Base-by-base conservation (phyloP, 2,888 invertebrate species). In the Mesorhabditis belari region DNA sequence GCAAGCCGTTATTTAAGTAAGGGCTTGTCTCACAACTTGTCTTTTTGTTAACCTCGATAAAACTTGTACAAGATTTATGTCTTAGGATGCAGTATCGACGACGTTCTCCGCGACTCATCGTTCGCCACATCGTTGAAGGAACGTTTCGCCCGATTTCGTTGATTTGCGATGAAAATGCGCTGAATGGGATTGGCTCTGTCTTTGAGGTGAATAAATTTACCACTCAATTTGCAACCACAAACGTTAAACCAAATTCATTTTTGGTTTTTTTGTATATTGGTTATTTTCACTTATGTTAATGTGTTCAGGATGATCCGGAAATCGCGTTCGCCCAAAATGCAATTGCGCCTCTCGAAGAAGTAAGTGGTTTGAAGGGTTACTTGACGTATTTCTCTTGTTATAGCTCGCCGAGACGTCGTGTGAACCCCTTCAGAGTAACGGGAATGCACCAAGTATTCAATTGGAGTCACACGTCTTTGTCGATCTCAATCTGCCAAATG, bases 81-180 rank as follows among this genome's bases (percentile, higher is more conserved):
- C 58, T 57, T 62, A 66, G 66, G 17, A 65, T 71, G 62, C 66
- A 71, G 55, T 80, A 80, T 61, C 73, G 76, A 57, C 74, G 80
- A 26, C 63, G 67, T 24, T 74, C 78, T 5, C 75, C 78, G 5
- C 60, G 68, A 57, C 57, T 76, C 27, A 65, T 69, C 9, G 71
- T 75, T 2, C 66, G 68, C 12, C 80, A 80, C 58, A 66, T 69
- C 5, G 61, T 80, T 23, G 71, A 76, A 44, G 74, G 77, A 23
- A 62, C 66, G 5, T 64, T 79, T 17, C 60, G 75, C 23, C 77
- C 80, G 3, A 67, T 80, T 19, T 70, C 71, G 29, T 67, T 79
- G n/a, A 70, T 80, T 57, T 79, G 73, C 63, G 79, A 80, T 54
- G 75, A 79, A 50, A 65, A 61, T 21, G 69, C 69, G 9, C 58